Evolutionary conservation across 2,797 vertebrate genomes (phyloP).

Genomic region (Anabas testudineus): DNA sequence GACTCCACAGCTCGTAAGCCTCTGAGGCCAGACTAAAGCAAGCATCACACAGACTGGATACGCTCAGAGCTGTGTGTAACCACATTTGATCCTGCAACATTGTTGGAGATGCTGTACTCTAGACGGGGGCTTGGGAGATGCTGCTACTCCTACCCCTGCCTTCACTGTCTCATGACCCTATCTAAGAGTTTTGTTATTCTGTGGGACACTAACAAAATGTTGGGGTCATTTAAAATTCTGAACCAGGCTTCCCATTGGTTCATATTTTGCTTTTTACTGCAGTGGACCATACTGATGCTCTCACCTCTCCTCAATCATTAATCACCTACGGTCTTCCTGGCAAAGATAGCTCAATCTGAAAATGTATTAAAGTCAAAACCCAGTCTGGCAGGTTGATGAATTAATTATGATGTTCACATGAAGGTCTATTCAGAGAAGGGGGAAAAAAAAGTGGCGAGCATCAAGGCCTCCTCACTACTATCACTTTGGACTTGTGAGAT

Average conservation of each 20-base stretch:
- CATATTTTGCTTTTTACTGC: slow-evolving; percentile 1
- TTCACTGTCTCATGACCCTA: background rate
- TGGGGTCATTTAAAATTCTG: slow-evolving; percentile 19
- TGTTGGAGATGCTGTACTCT: slow-evolving; percentile 42
- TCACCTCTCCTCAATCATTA: slow-evolving; percentile 68
- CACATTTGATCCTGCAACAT: slow-evolving; percentile 61
- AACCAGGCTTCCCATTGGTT: slow-evolving; percentile 9
- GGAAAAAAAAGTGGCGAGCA: slow-evolving; percentile 33
- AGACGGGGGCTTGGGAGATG: slow-evolving; percentile 12
- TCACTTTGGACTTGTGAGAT: slow-evolving; percentile 36
- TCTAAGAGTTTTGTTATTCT: slow-evolving; percentile 7
- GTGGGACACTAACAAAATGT: background rate
- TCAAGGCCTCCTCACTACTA: slow-evolving; percentile 38
- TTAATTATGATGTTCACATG: slow-evolving; percentile 72
- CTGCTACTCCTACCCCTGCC: slow-evolving; percentile 6
- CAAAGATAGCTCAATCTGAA: slow-evolving; percentile 67
- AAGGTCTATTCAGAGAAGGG: slow-evolving; percentile 62
- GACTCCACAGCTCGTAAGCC: slow-evolving; percentile 44
- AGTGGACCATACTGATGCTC: slow-evolving; percentile 34
- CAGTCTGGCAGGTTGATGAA: slow-evolving; percentile 70
- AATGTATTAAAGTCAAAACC: slow-evolving; percentile 71
- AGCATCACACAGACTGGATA: slow-evolving; percentile 59
- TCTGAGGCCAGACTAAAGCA: slow-evolving; percentile 73
- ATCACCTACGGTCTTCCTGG: slow-evolving; percentile 57
- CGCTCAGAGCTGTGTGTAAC: slow-evolving; percentile 53